Evolutionary conservation across 2,113 vertebrate genomes (phyloP).

Genomic region (Callionymus lyra): DNA sequence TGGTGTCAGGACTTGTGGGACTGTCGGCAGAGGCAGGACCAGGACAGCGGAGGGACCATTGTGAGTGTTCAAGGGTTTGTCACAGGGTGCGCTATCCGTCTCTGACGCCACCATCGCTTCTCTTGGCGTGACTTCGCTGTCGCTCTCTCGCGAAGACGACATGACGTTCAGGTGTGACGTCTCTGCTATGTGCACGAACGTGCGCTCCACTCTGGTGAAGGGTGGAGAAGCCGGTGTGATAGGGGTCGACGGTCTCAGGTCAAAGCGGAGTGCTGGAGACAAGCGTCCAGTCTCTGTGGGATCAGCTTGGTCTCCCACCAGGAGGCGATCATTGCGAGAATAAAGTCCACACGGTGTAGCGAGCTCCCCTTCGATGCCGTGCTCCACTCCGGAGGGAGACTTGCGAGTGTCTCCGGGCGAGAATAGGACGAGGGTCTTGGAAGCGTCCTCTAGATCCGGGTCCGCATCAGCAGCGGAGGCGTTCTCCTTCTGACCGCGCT

Average conservation of each 20-base stretch:
- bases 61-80: constrained; percentile 25
- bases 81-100: constrained; percentile 37
- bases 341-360: constrained; percentile 71
- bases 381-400: constrained; percentile 73
- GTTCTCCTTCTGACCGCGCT: constrained; percentile 71
- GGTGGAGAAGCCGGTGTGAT: constrained; percentile 77
- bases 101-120: constrained; percentile 22
- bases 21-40: constrained; percentile 9
- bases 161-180: constrained; percentile 90
- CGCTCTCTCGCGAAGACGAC: constrained; percentile 75
- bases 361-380: constrained; percentile 72
- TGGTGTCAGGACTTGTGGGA: constrained; percentile 38
- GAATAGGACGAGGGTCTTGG: constrained; percentile 90
- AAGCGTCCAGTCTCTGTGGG: constrained; percentile 74
- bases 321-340: constrained; percentile 72
- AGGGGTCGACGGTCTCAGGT: constrained; percentile 68
- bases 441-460: constrained; percentile 86
- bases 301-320: constrained; percentile 33
- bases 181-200: constrained; percentile 91
- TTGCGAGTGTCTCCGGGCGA: constrained; percentile 92
- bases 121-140: constrained; percentile 54
- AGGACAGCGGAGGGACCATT: constrained; percentile 11
- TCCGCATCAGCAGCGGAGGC: constrained; percentile 80
- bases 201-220: constrained; percentile 94
- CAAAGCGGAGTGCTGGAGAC: constrained; percentile 80